Evolutionary conservation across 2,113 vertebrate species (phyloP).

Genomic region (Corapipo altera): DNA sequence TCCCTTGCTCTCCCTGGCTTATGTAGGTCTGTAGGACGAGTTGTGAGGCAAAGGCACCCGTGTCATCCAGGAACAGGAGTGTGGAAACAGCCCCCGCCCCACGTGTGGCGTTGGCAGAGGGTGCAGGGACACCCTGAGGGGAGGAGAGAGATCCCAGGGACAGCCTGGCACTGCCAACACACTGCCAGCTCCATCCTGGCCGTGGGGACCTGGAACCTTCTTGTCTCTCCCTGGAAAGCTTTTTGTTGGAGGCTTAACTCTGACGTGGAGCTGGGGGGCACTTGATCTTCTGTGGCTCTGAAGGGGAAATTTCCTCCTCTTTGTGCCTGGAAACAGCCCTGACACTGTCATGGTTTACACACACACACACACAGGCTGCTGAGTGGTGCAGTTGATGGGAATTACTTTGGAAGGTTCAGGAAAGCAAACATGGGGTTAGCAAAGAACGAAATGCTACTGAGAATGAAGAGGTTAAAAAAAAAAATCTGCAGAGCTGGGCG

Average conservation of each 20-base stretch:
- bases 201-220: neutral
- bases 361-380: neutral
- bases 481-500: neutral
- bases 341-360: neutral
- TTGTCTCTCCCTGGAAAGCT: neutral
- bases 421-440: neutral
- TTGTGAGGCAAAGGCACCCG: fast-evolving
- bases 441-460: neutral
- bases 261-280: neutral
- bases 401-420: neutral
- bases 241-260: neutral
- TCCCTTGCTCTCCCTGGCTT: neutral
- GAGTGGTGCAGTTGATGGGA: neutral
- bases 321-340: neutral
- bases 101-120: neutral
- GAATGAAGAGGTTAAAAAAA: conserved; percentile 16
- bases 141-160: neutral
- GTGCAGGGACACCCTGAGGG: neutral
- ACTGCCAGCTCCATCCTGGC: neutral
- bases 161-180: neutral
- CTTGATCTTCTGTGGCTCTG: neutral
- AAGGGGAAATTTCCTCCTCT: neutral
- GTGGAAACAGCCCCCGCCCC: neutral
- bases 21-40: neutral
- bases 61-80: neutral